Evolutionary conservation across 2,797 vertebrate species (phyloP), one percentile per base, ranked within the genome.

Genomic region (Apogon talboti): DNA sequence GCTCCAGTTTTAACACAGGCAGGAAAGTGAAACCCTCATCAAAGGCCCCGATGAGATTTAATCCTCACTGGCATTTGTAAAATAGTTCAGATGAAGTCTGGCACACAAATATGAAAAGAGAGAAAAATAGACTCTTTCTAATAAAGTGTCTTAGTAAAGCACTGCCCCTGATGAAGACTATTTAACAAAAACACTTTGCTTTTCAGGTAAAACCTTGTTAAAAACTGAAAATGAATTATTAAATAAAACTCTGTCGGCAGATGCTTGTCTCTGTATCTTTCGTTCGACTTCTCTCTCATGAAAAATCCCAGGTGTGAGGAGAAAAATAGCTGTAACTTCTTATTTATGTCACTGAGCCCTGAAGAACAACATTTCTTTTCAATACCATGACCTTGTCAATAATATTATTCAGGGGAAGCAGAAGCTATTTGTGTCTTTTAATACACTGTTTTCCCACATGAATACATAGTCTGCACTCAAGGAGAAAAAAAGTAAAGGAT

Each of bases 11-110:
- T 60, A 78, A 83, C 69, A 70, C 71, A 72, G 47, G 35, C 57
- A 45, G 76, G 78, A 82, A 88, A 90, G 69, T 52, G 60, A 83
- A 89, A 56, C 77, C 69, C 30, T 72, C 83, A 84, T 90, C 89
- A 90, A 88, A 90, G 78, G 65, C 75, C 6, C 19, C 4, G 44
- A 66, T 83, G 76, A 0, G 12, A 87, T 79, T 75, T 78, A 57
- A 85, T 84, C 79, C 74, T 76, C 64, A 21, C 24, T 68, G 72
- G 82, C 13, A 3, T 41, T 13, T 11, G 9, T 80, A 28, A 28
- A 5, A 28, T n/a, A 44, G 35, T 7, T 7, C 2, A 59, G 14
- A 41, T 11, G 38, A 51, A 68, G 14, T 28, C 21, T 6, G 40
- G 12, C 14, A 42, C 13, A 58, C 14, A 15, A 52, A 42, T 4